phyloP scores from a whole-genome alignment of 2,888 invertebrate genomes.

The Ernsta delagoae region DNA sequence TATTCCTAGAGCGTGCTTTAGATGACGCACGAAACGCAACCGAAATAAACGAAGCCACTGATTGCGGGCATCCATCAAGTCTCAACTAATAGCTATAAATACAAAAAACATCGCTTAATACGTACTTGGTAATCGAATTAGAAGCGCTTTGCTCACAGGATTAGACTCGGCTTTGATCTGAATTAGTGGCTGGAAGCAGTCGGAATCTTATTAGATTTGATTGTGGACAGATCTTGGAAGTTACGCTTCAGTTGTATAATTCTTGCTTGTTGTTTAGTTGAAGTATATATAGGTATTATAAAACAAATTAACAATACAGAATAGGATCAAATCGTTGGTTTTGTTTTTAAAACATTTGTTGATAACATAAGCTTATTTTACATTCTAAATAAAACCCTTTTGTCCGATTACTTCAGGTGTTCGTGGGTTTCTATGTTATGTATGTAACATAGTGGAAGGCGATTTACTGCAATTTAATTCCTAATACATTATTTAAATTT shows the following conservation, averaged over 20 bases:
- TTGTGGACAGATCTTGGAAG: constrained; percentile 18
- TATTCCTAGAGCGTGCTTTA: constrained; percentile 1
- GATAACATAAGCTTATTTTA: too few species aligned
- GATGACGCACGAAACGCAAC: constrained; percentile 32
- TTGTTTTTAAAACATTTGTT: too few species aligned
- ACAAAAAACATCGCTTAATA: constrained; percentile 19
- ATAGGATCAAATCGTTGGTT: too few species aligned
- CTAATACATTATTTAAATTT: too few species aligned
- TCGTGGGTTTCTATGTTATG: too few species aligned
- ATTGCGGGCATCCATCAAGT: constrained; percentile 32
- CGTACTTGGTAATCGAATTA: constrained; percentile 36
- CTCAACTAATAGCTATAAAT: constrained; percentile 29
- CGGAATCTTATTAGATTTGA: background rate
- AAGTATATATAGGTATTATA: too few species aligned
- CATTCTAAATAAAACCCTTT: too few species aligned
- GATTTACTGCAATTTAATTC: too few species aligned
- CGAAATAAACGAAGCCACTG: constrained; percentile 27
- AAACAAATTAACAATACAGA: too few species aligned
- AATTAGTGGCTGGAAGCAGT: constrained; percentile 9
- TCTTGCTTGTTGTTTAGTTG: background rate
- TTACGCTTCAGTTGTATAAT: background rate
- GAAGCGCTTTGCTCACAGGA: constrained; percentile 14
- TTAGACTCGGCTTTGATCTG: constrained; percentile 31
- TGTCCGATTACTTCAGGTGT: too few species aligned
- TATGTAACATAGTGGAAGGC: too few species aligned